Evolutionary conservation across 2,888 invertebrate species (phyloP), one percentile per base, ranked within the genome.

Genomic region (Apodemia duryi): DNA sequence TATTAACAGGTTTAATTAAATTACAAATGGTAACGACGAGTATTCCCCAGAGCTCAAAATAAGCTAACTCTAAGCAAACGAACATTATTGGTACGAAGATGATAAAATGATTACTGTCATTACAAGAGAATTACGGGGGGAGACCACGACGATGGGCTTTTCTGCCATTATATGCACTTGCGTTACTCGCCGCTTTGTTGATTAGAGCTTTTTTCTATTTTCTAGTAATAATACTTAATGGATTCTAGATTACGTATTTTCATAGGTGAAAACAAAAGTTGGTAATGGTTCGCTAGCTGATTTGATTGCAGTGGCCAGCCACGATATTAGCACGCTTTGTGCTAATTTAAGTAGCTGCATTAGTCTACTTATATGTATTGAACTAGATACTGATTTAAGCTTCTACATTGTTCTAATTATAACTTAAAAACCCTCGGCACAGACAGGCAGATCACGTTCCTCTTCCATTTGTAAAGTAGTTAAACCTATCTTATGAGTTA

Each of bases 41-140:
- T 51, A 21, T 74, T 72, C 75, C 74, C 73, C 69, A 72, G 72
- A 71, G 77, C 73, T 70, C 74, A 74, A 76, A 52, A 52, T 52
- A 52, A 52, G 52, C 52, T 52, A 52, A 52, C 52, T 52, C 54
- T 54, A 54, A 77, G 78, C 79, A 82, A 81, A 80, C 79, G 80
- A 78, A 77, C 73, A 77, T 79, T 83, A 87, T 85, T 82, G 86
- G 84, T 81, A 82, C 79, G 79, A 80, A 85, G 88, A 90, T 87
- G 87, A 85, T 86, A 82, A 86, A 88, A 90, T 90, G 88, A 91
- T 91, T 89, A 84, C 89, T 77, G 81, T 88, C 87, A 90, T 90
- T 91, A 88, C 78, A 68, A 68, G 75, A 69, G 81, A 86, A 88
- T 88, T 86, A 86, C 84, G 76, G 74, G 80, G 77, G 81, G 76